These are phyloP conservation scores for Drosophila asahinai DNA, from an alignment of 1,140 invertebrate genomes.

Conservation along the genomic window DNA sequence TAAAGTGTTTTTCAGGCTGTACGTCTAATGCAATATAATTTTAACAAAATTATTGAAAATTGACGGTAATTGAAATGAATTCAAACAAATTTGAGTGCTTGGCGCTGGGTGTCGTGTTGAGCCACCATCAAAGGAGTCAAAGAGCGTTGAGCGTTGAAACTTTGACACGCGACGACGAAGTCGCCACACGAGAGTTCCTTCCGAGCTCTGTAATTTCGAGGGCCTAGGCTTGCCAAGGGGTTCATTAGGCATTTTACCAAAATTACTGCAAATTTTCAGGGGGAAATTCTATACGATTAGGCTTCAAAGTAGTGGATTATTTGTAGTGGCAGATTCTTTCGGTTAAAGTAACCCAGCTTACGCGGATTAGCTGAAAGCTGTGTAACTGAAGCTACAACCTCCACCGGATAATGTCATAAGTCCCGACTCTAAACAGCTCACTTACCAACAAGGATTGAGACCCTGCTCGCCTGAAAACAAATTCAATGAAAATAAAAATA, in stretches of 20 bases:
- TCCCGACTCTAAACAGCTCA: constrained; percentile 23
- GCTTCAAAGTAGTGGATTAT: constrained; percentile 44
- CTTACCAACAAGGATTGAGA: constrained; percentile 9
- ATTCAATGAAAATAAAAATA: constrained; percentile 76
- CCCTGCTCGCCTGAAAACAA: constrained; percentile 33
- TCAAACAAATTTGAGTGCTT: constrained; percentile 78
- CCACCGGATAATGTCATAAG: constrained; percentile 22
- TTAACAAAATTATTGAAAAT: constrained; percentile 80
- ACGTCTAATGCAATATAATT: constrained; percentile 76
- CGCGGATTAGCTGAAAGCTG: constrained; percentile 5
- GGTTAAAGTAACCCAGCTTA: constrained; percentile 8
- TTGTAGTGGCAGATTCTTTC: constrained; percentile 9
- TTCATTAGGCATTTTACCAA: constrained; percentile 73
- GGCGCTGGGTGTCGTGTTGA: constrained; percentile 64
- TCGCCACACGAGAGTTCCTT: constrained; percentile 4
- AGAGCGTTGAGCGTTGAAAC: constrained; percentile 63
- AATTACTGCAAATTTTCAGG: constrained; percentile 61
- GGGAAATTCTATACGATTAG: constrained; percentile 54
- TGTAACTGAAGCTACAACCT: constrained; percentile 5
- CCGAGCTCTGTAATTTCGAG: constrained; percentile 53
- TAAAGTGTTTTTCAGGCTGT: constrained; percentile 37
- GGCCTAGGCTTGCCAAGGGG: constrained; percentile 17
- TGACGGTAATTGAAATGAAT: constrained; percentile 82
- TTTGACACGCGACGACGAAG: constrained; percentile 59
- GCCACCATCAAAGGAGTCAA: constrained; percentile 66